Evolutionary conservation across 2,113 vertebrate genomes (phyloP).

Genomic region (Helogale parvula): DNA sequence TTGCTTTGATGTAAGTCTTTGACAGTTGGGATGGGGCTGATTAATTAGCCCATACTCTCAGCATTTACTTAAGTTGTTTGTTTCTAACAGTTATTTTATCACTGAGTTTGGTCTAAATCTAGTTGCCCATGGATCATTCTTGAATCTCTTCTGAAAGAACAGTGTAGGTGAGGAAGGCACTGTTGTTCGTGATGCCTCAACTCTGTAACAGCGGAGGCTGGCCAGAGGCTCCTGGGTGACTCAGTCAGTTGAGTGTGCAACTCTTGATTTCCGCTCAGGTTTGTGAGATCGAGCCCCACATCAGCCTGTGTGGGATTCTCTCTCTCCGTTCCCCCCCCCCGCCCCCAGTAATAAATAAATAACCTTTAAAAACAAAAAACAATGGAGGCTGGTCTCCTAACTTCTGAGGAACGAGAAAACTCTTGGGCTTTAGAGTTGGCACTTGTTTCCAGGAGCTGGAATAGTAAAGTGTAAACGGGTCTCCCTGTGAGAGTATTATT

Average conservation of each 20-base stretch:
- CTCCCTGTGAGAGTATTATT: neutral
- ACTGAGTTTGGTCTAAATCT: neutral
- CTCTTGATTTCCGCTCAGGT: no score
- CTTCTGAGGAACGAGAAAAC: neutral
- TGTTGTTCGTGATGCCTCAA: neutral
- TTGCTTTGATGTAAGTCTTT: neutral
- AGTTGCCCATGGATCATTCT: neutral
- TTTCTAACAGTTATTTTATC: neutral
- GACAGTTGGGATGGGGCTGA: neutral
- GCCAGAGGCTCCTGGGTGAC: no score
- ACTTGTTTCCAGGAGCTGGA: neutral
- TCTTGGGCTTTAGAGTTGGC: neutral
- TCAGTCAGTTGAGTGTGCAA: no score
- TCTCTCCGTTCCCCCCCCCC: no score
- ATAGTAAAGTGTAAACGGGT: neutral
- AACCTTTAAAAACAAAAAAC: no score
- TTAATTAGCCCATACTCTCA: neutral
- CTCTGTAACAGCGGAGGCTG: neutral
- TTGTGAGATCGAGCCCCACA: no score
- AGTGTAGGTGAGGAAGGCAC: neutral
- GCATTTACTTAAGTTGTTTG: slow-evolving; percentile 11
- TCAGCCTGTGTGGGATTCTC: no score
- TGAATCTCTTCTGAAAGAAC: neutral
- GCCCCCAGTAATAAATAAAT: no score
- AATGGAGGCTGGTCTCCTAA: neutral